Base-by-base conservation (phyloP, 2,113 vertebrate species). In the Lipophrys pholis region DNA sequence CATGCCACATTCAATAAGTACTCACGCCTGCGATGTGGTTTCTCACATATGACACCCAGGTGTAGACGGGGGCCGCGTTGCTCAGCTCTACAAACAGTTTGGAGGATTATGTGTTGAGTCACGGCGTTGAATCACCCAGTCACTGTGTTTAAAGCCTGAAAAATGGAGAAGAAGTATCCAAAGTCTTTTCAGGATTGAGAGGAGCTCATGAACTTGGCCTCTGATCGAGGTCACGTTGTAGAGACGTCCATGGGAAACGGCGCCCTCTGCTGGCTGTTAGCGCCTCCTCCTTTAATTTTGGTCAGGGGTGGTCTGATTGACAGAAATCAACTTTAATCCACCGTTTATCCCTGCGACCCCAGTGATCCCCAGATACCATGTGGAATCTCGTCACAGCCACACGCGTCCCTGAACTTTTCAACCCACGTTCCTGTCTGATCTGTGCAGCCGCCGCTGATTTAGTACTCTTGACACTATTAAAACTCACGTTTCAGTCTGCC, bases 321-420 rank as follows among this genome's bases (percentile, higher is more conserved):
- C 67, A 58, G 69, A 82, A 81, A 72, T 77, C 72, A 59, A 63
- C 8, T 36, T 0, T 80, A 87, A 87, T 87, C 78, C 21, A 0
- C 11, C 0, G 52, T 85, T 85, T 51, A 85, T 80, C 84, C 68
- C 17, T 50, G 4, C 1, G 48, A 16, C 60, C 78, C 54, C 52
- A 0, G 76, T 30, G 61, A 78, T 57, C 63, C 59, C 40, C 21
- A 30, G 21, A 30, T 30, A 30, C 21, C 21, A 16, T 7, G 64
- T 56, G 51, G 73, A 60, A 67, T 72, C 79, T 69, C 64, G 55
- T 51, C 68, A 67, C 43, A 50, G 67, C 40, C 55, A 6, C 48
- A 58, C 15, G 77, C 53, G n/a, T 6, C 77, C 11, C 30, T 30
- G 39, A 69, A 73, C 72, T 59, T 80, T 71, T 74, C 35, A 66